Base-by-base conservation (phyloP, 1,140 invertebrate genomes). In the Chelonus insularis region DNA sequence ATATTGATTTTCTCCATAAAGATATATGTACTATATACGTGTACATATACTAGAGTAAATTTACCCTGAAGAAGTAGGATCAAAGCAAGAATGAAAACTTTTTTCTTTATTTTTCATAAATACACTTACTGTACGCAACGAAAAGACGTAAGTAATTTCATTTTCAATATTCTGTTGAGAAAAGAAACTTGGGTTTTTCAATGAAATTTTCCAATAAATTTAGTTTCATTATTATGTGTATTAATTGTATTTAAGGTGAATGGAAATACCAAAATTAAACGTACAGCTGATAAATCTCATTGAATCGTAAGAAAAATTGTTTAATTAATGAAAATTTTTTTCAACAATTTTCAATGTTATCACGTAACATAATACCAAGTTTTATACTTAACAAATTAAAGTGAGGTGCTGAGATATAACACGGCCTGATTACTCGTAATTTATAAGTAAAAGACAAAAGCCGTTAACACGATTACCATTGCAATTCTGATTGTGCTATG, bases 221-320 rank as follows among this genome's bases (percentile, higher is more conserved):
- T n/a, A n/a, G n/a, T n/a, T n/a, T n/a, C n/a, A n/a, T n/a, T n/a
- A n/a, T n/a, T n/a, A n/a, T n/a, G n/a, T n/a, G n/a, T 50, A 21
- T 12, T 29, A 16, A 51, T 45, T 9, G 50, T 52, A 37, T 60
- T 39, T 55, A 47, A 25, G 23, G 23, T 57, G 23, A 34, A 47
- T 34, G 34, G 25, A 29, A 29, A 29, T 7, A 4, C 25, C 25
- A 29, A 29, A 11, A 12, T 48, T 12, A 25, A 36, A 23, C 12
- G 25, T 39, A 51, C 51, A 32, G 11, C 45, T 39, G 36, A 39
- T 39, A 11, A 39, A 39, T 39, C 36, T 39, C 2, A 39, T 39
- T 39, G 8, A 39, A 39, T 39, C 8, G 36, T n/a, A 9, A 11
- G 12, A 39, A 5, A 34, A 39, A 39, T 39, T 29, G 25, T 29